phyloP scores from a whole-genome alignment of 2,888 invertebrate species.

The Cinara cedri region DNA sequence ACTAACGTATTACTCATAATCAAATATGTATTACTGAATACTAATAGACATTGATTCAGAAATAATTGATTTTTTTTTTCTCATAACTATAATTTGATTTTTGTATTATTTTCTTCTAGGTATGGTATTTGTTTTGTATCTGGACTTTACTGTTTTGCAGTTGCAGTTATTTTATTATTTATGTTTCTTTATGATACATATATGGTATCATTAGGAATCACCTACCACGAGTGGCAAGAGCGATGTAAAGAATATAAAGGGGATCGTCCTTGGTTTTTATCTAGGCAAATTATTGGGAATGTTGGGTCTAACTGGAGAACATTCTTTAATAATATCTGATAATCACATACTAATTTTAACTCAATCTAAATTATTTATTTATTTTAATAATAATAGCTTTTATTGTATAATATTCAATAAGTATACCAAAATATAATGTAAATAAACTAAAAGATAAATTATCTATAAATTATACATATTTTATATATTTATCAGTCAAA shows the following conservation, averaged over 20 bases:
- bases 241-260: conserved; percentile 25
- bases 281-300: conserved; percentile 17
- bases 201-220: conserved; percentile 65
- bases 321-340: conserved; percentile 41
- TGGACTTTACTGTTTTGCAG: conserved; percentile 65
- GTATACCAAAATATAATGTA: not conserved
- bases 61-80: too few species aligned
- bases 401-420: not conserved
- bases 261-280: conserved; percentile 18
- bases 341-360: not conserved
- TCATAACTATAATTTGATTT: not conserved
- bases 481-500: not conserved
- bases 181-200: conserved; percentile 64
- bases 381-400: not conserved
- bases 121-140: conserved; percentile 68
- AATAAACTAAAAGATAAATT: too few species aligned
- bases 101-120: conserved; percentile 63
- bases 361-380: not conserved
- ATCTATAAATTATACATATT: too few species aligned
- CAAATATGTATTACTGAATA: too few species aligned
- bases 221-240: conserved; percentile 65
- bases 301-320: conserved; percentile 43
- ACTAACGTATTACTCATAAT: too few species aligned
- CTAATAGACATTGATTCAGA: too few species aligned
- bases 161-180: conserved; percentile 62